Percentiles rank a stretch among this genome's conserved stretches.
Evolutionary conservation across 64 coral and sea anemone genomes (phyloP).

Genomic region (Anthopleura sola): DNA sequence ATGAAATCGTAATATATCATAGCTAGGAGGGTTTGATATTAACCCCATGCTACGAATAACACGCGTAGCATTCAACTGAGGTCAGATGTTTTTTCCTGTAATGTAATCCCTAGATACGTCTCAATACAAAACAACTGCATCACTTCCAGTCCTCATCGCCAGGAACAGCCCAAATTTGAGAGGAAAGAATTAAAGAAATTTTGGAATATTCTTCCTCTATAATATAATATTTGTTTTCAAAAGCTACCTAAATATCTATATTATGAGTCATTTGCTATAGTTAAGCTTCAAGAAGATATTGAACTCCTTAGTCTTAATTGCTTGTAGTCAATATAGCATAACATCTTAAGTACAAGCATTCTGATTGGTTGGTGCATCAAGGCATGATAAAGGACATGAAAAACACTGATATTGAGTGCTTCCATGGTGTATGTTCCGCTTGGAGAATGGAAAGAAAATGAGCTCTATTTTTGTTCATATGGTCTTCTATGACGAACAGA

Average conservation of each 20-base stretch:
- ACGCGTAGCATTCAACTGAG: background rate
- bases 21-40: background rate
- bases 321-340: background rate
- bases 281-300: background rate
- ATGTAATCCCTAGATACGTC: background rate
- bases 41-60: background rate
- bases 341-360: background rate
- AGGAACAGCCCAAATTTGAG: too few relatives aligned
- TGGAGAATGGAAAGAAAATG: background rate
- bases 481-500: background rate
- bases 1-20: background rate
- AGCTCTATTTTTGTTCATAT: background rate
- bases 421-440: background rate
- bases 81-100: background rate
- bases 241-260: background rate
- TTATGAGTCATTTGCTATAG: background rate
- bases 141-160: too few relatives aligned
- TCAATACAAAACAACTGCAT: background rate
- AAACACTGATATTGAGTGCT: background rate
- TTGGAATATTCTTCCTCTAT: background rate
- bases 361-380: background rate
- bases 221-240: background rate
- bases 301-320: background rate
- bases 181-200: background rate
- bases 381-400: background rate